Percentiles rank a stretch among this genome's conserved stretches.
Evolutionary conservation across 2,113 vertebrate genomes (phyloP).

Genomic region (Apaloderma vittatum): DNA sequence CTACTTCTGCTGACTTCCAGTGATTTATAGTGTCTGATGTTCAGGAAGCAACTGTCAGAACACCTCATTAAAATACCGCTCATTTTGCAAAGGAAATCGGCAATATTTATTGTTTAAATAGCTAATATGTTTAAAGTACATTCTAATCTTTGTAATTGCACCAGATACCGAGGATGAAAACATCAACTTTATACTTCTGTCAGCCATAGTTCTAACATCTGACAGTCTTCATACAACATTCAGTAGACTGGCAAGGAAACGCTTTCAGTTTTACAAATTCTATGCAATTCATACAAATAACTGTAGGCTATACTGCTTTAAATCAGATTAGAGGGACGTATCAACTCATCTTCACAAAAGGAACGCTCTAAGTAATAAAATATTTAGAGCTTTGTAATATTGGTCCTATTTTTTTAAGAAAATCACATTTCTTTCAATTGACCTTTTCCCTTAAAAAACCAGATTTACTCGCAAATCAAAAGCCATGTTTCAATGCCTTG

Average conservation of each 20-base stretch:
- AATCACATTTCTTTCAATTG: background rate
- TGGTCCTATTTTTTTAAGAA: background rate
- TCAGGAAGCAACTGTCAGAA: background rate
- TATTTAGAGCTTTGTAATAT: background rate
- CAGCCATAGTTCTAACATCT: background rate
- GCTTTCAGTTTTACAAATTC: background rate
- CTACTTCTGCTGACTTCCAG: background rate
- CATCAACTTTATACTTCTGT: background rate
- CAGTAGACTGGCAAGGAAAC: background rate
- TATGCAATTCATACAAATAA: background rate
- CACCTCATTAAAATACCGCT: background rate
- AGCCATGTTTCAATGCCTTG: background rate
- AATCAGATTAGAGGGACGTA: background rate
- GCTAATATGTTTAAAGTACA: background rate
- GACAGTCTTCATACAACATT: background rate
- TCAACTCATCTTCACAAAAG: background rate
- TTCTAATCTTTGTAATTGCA: background rate
- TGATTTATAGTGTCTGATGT: background rate
- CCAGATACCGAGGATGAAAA: background rate
- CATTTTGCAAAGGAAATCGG: background rate
- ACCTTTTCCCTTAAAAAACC: background rate
- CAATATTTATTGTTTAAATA: background rate
- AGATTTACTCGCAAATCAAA: background rate
- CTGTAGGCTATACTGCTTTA: background rate
- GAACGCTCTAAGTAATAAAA: background rate